Evolutionary conservation across 2,113 vertebrate genomes (phyloP).

Genomic region (Rattus rattus): DNA sequence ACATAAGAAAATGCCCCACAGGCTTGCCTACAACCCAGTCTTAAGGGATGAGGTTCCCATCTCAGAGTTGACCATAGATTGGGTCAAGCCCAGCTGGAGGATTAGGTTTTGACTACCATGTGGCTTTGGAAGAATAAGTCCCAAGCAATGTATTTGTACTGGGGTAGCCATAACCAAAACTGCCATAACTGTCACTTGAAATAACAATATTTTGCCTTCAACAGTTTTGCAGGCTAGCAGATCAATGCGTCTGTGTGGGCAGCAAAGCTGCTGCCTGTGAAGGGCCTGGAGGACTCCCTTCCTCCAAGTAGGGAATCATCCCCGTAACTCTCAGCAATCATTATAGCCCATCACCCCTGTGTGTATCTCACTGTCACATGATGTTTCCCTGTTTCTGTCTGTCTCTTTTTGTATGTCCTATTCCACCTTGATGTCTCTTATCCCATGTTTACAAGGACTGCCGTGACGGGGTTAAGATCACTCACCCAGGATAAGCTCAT

Average conservation of each 20-base stretch:
- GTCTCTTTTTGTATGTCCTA: fast-evolving
- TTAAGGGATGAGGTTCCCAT: no score
- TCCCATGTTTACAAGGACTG: not conserved
- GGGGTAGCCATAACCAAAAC: not conserved
- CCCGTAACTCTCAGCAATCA: no score
- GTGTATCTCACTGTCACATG: not conserved
- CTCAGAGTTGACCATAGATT: not conserved
- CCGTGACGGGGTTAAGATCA: not conserved
- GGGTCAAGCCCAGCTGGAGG: not conserved
- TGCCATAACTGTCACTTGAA: not conserved
- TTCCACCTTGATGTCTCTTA: not conserved
- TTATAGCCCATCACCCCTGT: not conserved
- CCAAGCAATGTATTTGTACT: not conserved
- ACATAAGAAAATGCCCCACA: not conserved
- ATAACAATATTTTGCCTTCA: no score
- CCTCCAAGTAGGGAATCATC: no score
- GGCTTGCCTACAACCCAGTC: not conserved
- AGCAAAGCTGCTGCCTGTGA: not conserved
- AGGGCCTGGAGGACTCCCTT: not conserved
- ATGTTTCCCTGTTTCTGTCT: not conserved
- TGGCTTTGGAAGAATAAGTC: not conserved
- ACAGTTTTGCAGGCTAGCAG: not conserved
- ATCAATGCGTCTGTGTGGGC: not conserved
- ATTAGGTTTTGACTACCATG: not conserved
- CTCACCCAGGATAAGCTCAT: not conserved